phyloP scores from a whole-genome alignment of 2,113 vertebrate species.

The Megalops atlanticus region DNA sequence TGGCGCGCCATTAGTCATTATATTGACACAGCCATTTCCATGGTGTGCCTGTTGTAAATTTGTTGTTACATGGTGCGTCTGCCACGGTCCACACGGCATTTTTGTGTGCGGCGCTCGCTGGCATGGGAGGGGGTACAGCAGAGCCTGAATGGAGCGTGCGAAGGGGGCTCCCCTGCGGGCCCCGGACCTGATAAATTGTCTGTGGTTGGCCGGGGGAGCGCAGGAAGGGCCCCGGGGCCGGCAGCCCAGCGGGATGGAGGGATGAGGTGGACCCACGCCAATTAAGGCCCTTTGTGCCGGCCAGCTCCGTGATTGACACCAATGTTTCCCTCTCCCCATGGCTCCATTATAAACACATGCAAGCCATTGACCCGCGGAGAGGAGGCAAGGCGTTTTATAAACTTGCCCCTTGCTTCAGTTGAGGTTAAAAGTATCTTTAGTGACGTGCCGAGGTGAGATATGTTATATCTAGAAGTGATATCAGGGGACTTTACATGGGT shows the following conservation, averaged over 20 bases:
- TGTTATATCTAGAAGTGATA: not conserved
- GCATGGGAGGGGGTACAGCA: conserved; percentile 62
- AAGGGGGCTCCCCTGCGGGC: conserved; percentile 74
- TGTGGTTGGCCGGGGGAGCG: conserved; percentile 79
- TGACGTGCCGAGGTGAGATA: not conserved
- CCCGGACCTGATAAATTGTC: conserved; percentile 87
- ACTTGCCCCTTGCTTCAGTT: conserved; percentile 72
- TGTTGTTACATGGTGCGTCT: conserved; percentile 86
- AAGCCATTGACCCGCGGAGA: conserved; percentile 81
- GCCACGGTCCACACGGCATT: conserved; percentile 81
- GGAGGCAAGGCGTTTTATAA: conserved; percentile 71
- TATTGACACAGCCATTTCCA: conserved; percentile 87
- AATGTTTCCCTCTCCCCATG: conserved; percentile 83
- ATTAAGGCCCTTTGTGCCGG: conserved; percentile 81
- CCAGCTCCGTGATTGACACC: conserved; percentile 81
- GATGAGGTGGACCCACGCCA: conserved; percentile 86
- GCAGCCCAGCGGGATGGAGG: conserved; percentile 76
- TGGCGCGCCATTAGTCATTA: conserved; percentile 69
- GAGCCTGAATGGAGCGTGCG: conserved; percentile 74
- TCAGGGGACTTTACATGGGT: not conserved
- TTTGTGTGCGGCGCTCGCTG: conserved; percentile 76
- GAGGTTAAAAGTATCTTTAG: conserved; percentile 39
- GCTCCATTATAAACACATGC: conserved; percentile 76
- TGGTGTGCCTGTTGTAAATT: conserved; percentile 85
- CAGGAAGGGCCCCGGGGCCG: conserved; percentile 65